Evolutionary conservation across 2,113 vertebrate genomes (phyloP).

Genomic region (Chascanopsetta lugubris): DNA sequence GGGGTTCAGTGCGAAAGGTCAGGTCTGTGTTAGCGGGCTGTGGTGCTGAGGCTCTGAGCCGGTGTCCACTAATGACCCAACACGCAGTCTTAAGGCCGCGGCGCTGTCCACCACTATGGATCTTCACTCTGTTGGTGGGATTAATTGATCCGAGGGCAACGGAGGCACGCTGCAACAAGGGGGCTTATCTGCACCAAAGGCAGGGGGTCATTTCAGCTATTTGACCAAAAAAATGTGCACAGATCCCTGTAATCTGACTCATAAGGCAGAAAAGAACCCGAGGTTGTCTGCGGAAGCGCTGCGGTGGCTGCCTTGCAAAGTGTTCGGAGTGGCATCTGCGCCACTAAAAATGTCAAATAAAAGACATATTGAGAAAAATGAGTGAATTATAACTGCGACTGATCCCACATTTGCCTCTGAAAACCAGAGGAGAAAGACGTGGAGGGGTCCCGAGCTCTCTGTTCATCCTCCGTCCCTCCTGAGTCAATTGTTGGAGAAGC

Average conservation of each 20-base stretch:
- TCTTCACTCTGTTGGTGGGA: slow-evolving; percentile 40
- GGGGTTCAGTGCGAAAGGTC: slow-evolving; percentile 78
- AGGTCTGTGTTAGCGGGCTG: slow-evolving; percentile 64
- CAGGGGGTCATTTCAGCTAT: slow-evolving; percentile 64
- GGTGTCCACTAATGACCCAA: slow-evolving; percentile 67
- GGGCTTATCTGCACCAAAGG: slow-evolving; percentile 61
- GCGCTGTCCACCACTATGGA: slow-evolving; percentile 35
- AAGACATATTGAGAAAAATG: slow-evolving; percentile 83
- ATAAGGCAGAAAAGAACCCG: slow-evolving; percentile 60
- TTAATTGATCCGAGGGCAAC: slow-evolving; percentile 56
- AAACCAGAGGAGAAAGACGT: slow-evolving; percentile 76
- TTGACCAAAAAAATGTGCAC: slow-evolving; percentile 50
- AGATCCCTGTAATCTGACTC: slow-evolving; percentile 72
- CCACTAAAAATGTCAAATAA: slow-evolving; percentile 75
- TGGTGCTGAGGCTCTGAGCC: slow-evolving; percentile 55
- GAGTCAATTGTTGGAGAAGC: slow-evolving; percentile 83
- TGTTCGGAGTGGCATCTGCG: slow-evolving; percentile 75
- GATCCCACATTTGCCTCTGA: slow-evolving; percentile 82
- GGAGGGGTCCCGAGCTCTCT: slow-evolving; percentile 75
- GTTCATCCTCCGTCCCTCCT: slow-evolving; percentile 80
- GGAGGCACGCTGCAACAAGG: slow-evolving; percentile 48
- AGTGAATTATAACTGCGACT: slow-evolving; percentile 81
- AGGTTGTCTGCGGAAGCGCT: slow-evolving; percentile 43
- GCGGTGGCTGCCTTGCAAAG: slow-evolving; percentile 59
- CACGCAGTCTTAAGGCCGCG: slow-evolving; percentile 46